Conservation (phyloP, 64 coral and sea anemone genomes). For the Montipora efflorescens region DNA sequence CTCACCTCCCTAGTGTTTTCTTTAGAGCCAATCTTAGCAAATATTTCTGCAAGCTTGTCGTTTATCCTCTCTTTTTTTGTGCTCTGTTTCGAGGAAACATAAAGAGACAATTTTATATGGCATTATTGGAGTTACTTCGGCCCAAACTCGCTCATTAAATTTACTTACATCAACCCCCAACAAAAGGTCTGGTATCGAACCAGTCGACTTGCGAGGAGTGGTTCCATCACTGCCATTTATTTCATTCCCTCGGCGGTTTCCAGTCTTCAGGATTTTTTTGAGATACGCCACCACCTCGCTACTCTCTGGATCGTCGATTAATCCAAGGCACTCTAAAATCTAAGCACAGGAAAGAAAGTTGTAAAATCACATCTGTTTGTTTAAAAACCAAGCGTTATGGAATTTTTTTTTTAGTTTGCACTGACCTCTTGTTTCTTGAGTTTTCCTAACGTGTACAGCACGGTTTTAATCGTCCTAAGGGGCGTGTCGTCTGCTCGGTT, state of each 20-base stretch:
- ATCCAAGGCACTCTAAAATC: constrained; percentile 80
- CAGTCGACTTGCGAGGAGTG: constrained; percentile 29
- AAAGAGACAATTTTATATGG: neutral
- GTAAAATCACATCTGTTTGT: no score
- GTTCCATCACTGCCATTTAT: constrained; percentile 29
- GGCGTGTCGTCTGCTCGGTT: constrained; percentile 87
- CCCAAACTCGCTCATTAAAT: no score
- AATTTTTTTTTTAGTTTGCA: neutral
- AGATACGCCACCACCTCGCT: constrained; percentile 86
- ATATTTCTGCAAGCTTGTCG: constrained; percentile 92
- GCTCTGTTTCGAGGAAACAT: constrained; percentile 13
- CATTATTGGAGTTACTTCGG: neutral
- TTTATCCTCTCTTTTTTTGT: constrained; percentile 77
- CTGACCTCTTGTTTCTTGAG: constrained; percentile 86
- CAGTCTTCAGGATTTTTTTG: constrained; percentile 77
- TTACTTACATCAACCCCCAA: constrained; percentile 81
- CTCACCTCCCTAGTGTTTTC: constrained; percentile 95
- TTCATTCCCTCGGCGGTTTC: constrained; percentile 12
- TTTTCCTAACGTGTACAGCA: constrained; percentile 91
- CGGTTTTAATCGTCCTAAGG: constrained; percentile 86
- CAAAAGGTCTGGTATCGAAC: constrained; percentile 77
- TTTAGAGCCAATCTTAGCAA: constrained; percentile 94
- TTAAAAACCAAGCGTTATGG: no score
- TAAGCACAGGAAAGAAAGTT: neutral
- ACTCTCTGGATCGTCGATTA: constrained; percentile 86